phyloP scores from a whole-genome alignment of 2,113 vertebrate genomes.

The Delphinus delphis region DNA sequence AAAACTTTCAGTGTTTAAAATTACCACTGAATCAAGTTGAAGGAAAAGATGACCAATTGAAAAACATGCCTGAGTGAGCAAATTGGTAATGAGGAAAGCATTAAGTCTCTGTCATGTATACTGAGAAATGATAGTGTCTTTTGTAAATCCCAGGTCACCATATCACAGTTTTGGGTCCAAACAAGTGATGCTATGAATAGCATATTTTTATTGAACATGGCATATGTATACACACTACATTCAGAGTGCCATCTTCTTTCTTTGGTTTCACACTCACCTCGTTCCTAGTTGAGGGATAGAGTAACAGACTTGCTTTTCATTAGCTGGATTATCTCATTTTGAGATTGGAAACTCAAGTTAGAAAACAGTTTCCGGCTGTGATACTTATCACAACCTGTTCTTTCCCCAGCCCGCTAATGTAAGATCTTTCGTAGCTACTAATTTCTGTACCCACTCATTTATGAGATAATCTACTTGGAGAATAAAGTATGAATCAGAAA shows the following conservation, averaged over 20 bases:
- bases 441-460: background rate
- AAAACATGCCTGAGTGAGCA: background rate
- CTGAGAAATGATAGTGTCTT: background rate
- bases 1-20: background rate
- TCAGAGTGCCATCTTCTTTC: background rate
- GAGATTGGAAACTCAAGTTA: background rate
- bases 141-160: background rate
- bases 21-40: background rate
- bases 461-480: constrained; percentile 14
- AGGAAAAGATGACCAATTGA: background rate
- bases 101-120: background rate
- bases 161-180: background rate
- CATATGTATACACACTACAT: background rate
- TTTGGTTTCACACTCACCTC: constrained; percentile 35
- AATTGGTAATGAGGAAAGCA: background rate
- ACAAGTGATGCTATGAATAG: background rate
- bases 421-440: background rate
- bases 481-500: background rate
- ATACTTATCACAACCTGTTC: background rate
- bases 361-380: background rate
- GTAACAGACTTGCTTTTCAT: background rate
- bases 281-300: background rate
- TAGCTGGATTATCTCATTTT: constrained; percentile 1
- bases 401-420: background rate
- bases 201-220: background rate